phyloP scores from a whole-genome alignment of 2,888 invertebrate species.

The Orthonevra nobilis region DNA sequence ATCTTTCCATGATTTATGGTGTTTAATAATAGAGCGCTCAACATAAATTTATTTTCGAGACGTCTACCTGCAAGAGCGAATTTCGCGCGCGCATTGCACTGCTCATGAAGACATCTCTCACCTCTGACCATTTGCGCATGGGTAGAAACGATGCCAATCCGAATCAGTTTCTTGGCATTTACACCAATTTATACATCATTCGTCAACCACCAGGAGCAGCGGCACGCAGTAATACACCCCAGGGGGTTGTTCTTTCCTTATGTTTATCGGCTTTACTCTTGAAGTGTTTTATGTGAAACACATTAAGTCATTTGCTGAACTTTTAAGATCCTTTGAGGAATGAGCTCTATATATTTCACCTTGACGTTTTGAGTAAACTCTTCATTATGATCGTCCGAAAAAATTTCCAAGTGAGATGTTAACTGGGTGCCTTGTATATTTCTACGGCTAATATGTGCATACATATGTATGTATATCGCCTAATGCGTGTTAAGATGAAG shows the following conservation, averaged over 20 bases:
- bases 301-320: slow-evolving; percentile 67
- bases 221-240: slow-evolving; percentile 37
- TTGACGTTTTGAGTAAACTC: slow-evolving; percentile 66
- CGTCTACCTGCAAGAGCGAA: slow-evolving; percentile 40
- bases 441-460: no score
- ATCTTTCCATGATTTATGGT: slow-evolving; percentile 68
- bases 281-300: slow-evolving; percentile 8
- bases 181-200: slow-evolving; percentile 44
- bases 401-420: slow-evolving; percentile 45
- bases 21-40: slow-evolving; percentile 70
- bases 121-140: slow-evolving; percentile 28
- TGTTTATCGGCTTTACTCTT: not conserved
- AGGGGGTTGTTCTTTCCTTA: slow-evolving; percentile 47
- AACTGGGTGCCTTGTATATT: slow-evolving; percentile 30
- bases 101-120: slow-evolving; percentile 61
- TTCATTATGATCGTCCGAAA: slow-evolving; percentile 50
- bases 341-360: slow-evolving; percentile 14
- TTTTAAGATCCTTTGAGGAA: slow-evolving; percentile 42
- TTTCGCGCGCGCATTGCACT: slow-evolving; percentile 35
- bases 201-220: slow-evolving; percentile 54
- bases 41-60: slow-evolving; percentile 62
- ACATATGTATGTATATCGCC: no score
- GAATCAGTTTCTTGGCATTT: slow-evolving; percentile 33
- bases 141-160: slow-evolving; percentile 35
- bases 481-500: no score